Evolutionary conservation across 2,888 invertebrate genomes (phyloP).

Genomic region (Coelinius sp.): DNA sequence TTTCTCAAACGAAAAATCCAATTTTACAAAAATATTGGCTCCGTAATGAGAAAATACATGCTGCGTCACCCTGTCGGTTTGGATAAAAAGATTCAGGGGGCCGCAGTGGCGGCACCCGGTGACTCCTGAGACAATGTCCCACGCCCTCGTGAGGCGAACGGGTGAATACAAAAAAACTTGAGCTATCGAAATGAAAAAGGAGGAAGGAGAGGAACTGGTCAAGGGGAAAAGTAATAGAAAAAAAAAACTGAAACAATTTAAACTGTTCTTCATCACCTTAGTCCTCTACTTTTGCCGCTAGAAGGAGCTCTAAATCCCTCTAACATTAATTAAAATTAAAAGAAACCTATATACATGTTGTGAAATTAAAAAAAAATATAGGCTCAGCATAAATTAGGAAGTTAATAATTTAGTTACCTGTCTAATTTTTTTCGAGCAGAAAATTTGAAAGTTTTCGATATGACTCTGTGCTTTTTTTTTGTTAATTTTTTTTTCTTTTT

Average conservation of each 20-base stretch:
- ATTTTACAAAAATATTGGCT: slow-evolving; percentile 69
- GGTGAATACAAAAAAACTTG: slow-evolving; percentile 9
- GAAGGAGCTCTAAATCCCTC: too few relatives aligned
- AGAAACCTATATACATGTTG: too few relatives aligned
- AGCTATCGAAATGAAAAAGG: background rate
- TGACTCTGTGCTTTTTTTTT: slow-evolving; percentile 7
- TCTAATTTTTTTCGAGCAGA: background rate
- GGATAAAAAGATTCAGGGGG: slow-evolving; percentile 44
- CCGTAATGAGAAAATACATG: slow-evolving; percentile 67
- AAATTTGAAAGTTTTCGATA: background rate
- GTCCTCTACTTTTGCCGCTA: background rate
- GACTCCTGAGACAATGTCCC: slow-evolving; percentile 47
- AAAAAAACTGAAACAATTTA: background rate
- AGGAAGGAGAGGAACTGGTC: background rate
- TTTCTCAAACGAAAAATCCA: slow-evolving; percentile 64
- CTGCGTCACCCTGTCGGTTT: slow-evolving; percentile 60
- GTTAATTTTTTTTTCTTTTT: background rate
- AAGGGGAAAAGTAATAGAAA: background rate
- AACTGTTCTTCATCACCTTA: slow-evolving; percentile 9
- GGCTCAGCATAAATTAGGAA: too few relatives aligned
- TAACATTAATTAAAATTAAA: too few relatives aligned
- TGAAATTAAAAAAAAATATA: too few relatives aligned
- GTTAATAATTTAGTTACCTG: background rate
- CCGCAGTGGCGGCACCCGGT: slow-evolving; percentile 28
- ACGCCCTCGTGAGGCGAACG: slow-evolving; percentile 50